Conservation (phyloP, 1,140 invertebrate species). For the Drosophila insularis region DNA sequence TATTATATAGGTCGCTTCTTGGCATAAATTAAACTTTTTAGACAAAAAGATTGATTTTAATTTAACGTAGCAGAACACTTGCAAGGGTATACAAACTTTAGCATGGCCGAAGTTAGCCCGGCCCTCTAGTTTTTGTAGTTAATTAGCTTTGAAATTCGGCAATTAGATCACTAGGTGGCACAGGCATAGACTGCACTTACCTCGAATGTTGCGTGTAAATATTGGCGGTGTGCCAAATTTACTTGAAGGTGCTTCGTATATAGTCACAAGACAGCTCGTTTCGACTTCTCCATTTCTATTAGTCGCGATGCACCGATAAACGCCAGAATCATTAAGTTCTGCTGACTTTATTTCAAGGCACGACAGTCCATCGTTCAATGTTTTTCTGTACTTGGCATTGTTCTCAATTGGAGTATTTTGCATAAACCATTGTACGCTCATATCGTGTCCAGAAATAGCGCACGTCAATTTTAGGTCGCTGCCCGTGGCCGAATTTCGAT, state of each 20-base stretch:
- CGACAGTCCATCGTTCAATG: constrained; percentile 85
- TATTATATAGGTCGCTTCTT: no score
- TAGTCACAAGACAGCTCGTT: constrained; percentile 81
- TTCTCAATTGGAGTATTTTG: constrained; percentile 84
- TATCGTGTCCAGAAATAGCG: constrained; percentile 90
- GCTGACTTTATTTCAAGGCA: constrained; percentile 84
- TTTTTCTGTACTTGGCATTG: constrained; percentile 66
- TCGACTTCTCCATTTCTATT: constrained; percentile 82
- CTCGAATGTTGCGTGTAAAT: constrained; percentile 82
- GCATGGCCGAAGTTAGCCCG: no score
- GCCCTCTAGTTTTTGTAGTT: constrained; percentile 25
- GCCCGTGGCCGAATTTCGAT: constrained; percentile 88
- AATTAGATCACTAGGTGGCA: constrained; percentile 50
- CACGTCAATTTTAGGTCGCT: constrained; percentile 92
- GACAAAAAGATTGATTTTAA: no score
- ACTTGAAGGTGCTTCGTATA: constrained; percentile 79
- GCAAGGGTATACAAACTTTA: no score
- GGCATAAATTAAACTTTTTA: no score
- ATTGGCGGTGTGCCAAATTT: constrained; percentile 82
- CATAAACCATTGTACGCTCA: constrained; percentile 92
- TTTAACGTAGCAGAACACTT: no score
- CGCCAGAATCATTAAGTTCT: constrained; percentile 72
- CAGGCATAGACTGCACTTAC: constrained; percentile 63
- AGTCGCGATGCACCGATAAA: constrained; percentile 77
- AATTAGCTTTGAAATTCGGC: constrained; percentile 56